Evolutionary conservation across 2,113 vertebrate genomes (phyloP).

Genomic region (Tonatia bakeri): DNA sequence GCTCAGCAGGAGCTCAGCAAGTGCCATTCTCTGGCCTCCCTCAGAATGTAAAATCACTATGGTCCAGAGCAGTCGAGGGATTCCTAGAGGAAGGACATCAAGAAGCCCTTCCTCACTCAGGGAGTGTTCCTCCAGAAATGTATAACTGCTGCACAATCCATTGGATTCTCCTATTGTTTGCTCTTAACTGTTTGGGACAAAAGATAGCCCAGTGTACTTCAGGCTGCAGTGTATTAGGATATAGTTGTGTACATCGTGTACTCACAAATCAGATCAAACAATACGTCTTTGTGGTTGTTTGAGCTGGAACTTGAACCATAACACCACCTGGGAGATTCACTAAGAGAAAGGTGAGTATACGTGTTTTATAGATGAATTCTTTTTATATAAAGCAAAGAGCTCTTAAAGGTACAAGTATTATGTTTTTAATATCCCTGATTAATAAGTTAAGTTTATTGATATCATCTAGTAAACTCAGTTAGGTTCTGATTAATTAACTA

Average conservation of each 20-base stretch:
- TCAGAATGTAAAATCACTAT: not conserved
- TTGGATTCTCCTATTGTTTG: not conserved
- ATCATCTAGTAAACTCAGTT: not conserved
- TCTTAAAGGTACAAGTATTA: not conserved
- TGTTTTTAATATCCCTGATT: not conserved
- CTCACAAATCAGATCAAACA: not conserved
- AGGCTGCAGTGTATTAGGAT: not conserved
- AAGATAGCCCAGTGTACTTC: not conserved
- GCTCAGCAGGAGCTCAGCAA: not conserved
- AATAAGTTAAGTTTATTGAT: not conserved
- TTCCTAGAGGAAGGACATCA: not conserved
- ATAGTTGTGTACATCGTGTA: not conserved
- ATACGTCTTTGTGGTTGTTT: not conserved
- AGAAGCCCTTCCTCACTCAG: not conserved
- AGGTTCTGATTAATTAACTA: not conserved
- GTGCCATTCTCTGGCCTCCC: not conserved
- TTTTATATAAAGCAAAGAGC: not conserved
- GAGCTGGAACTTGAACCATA: not conserved
- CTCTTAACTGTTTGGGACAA: not conserved
- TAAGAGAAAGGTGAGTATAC: not conserved
- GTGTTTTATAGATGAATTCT: not conserved
- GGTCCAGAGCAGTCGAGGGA: not conserved
- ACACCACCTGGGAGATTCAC: not conserved
- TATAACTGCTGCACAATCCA: not conserved
- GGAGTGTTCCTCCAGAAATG: not conserved